Evolutionary conservation across 2,113 vertebrate species (phyloP), one percentile per base, ranked within the genome.

Genomic region (Rhinichthys klamathensis): DNA sequence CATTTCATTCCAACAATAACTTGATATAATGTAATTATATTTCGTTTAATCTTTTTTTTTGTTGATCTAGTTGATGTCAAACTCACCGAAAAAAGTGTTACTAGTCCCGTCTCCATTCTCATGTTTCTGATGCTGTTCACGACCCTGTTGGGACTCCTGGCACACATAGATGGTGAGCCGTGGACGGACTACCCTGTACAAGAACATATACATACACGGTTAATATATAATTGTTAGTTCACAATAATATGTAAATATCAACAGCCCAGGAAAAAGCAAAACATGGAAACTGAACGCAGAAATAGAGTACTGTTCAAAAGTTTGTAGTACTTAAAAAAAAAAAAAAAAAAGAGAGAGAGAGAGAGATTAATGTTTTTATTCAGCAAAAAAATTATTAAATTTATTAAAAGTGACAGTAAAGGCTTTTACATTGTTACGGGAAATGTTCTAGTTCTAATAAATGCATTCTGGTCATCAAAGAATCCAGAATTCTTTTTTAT

Each of bases 141-240:
- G 90, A 3, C 94, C 82, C 90, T 97, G 97, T 93, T 96, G 94
- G 0, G 97, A 97, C 89, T 99, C 97, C 93, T 99, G 97, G 88
- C 97, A 99, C 81, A 99, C 98, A 1, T 99, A 99, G 89, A 99
- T 95, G 69, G 98, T 99, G 90, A 99, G 93, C 83, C 97, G 93
- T 11, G 97, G 97, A 77, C 97, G 94, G 74, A 99, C 97, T 92
- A 97, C 95, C 90, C 98, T 99, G 80, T 11, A 63, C 8, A 75
- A 72, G 30, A 27, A 87, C 5, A 75, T 85, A 38, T n/a, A 81
- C 13, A 63, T 77, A 87, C 21, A 35, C 56, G 16, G 5, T 18
- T 51, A 51, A 18, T 16, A 51, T 75, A 35, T 73, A 18, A 79
- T 30, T 56, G n/a, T 41, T 30, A 2, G 3, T 67, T 67, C 16